Conservation (phyloP, 2,797 vertebrate genomes). For the Chaenodraco wilsoni region DNA sequence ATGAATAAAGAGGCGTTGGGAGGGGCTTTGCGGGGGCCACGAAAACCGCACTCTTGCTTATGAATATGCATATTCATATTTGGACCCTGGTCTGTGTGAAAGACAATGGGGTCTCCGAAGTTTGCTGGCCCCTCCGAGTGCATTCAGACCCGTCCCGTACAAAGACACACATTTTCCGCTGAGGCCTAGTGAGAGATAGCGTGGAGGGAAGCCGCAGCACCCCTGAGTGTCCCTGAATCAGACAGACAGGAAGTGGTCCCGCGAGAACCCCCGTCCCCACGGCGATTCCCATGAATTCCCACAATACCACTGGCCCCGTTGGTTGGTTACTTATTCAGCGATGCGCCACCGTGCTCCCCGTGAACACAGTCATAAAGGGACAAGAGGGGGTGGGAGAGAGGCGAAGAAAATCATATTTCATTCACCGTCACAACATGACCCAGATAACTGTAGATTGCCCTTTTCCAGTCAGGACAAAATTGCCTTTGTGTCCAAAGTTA, state of each 20-base stretch:
- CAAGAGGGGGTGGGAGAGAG: slow-evolving; percentile 50
- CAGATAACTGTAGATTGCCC: slow-evolving; percentile 75
- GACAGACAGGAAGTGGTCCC: slow-evolving; percentile 82
- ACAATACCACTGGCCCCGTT: slow-evolving; percentile 80
- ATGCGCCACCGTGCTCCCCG: slow-evolving; percentile 69
- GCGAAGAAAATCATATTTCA: slow-evolving; percentile 72
- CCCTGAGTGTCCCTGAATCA: slow-evolving; percentile 82
- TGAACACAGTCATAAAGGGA: slow-evolving; percentile 68
- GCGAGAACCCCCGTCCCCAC: slow-evolving; percentile 77
- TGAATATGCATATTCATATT: slow-evolving; percentile 88
- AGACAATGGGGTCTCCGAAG: slow-evolving; percentile 78
- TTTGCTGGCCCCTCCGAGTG: slow-evolving; percentile 73
- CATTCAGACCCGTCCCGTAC: slow-evolving; percentile 74
- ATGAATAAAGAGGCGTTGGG: slow-evolving; percentile 60
- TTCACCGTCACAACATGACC: slow-evolving; percentile 77
- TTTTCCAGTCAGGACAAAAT: slow-evolving; percentile 72
- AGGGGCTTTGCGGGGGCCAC: slow-evolving; percentile 38
- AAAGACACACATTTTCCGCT: slow-evolving; percentile 83
- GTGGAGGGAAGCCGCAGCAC: slow-evolving; percentile 73
- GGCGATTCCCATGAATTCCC: slow-evolving; percentile 84
- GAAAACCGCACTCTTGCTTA: slow-evolving; percentile 70
- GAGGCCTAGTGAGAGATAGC: slow-evolving; percentile 73
- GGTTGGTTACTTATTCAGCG: slow-evolving; percentile 83
- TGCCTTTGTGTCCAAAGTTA: slow-evolving; percentile 74
- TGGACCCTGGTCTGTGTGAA: slow-evolving; percentile 70